Base-by-base conservation (phyloP, 2,797 vertebrate species). In the Acanthurus tractus region DNA sequence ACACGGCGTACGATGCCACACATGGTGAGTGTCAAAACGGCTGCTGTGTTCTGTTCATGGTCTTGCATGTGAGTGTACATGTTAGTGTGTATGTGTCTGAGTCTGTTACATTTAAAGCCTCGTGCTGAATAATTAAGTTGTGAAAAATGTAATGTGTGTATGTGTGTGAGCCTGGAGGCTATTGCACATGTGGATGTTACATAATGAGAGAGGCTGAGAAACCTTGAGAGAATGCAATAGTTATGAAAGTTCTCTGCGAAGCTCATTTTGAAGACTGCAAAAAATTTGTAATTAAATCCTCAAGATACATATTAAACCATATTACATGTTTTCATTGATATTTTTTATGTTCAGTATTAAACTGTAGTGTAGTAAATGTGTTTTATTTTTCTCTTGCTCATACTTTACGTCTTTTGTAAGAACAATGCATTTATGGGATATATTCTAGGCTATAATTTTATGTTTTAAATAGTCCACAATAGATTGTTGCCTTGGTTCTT, bases 1-100 rank as follows among this genome's bases (percentile, higher is more conserved):
- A 76, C 68, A 56, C 57, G 52, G 49, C 53, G 64, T 46, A 85
- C 69, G 75, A 89, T 81, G 72, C 82, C 25, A 49, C 89, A 88
- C 84, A 91, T 88, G 94, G 94, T 94, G 90, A 94, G 94, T 93
- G 79, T 70, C 53, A 22, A 54, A 80, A 69, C 23, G 18, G 70
- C 70, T 71, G 66, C 66, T 76, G 25, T 44, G 2, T 79, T 70
- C 34, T 62, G 29, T 54, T 68, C 5, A 0, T 22, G 9, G 42
- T 49, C 18, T 40, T 76, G 58, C 53, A 23, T 5, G 23, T 20
- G 13, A 46, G 63, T 63, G 38, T 63, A 3, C 7, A 6, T 62
- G 42, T 42, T 70, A 56, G 29, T 11, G 49, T 49, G 70, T 46
- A 13, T 45, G 44, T 36, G 2, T 79, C 63, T 55, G 48, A 15